phyloP scores from a whole-genome alignment of 1,140 invertebrate genomes.

The Drosophila ercepeae region DNA sequence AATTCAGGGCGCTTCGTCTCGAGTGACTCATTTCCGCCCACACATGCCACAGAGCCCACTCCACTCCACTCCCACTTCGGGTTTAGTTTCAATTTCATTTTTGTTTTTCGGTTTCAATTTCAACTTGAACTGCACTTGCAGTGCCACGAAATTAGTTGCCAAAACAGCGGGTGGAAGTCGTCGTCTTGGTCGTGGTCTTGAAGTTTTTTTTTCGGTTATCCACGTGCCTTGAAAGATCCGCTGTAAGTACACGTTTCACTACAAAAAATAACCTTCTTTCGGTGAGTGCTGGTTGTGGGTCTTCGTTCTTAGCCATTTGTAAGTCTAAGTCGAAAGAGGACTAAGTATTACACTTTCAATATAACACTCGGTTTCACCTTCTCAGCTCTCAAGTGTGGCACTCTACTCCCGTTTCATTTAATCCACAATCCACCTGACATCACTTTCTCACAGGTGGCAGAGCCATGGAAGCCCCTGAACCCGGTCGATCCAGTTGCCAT shows the following conservation, averaged over 20 bases:
- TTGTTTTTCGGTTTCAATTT: constrained; percentile 44
- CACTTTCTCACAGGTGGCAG: constrained; percentile 20
- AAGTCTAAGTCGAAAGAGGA: too few species aligned
- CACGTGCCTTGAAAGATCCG: constrained; percentile 57
- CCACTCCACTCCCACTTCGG: constrained; percentile 11
- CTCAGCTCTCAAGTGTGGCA: neutral
- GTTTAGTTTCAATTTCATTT: constrained; percentile 31
- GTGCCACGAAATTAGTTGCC: constrained; percentile 37
- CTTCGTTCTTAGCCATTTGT: constrained; percentile 40
- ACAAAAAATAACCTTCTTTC: constrained; percentile 14
- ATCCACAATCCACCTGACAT: constrained; percentile 51
- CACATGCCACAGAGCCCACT: constrained; percentile 34
- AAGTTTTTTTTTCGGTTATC: constrained; percentile 10
- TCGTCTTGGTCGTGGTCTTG: neutral
- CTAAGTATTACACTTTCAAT: constrained; percentile 57
- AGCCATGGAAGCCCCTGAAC: constrained; percentile 36
- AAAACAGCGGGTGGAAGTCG: constrained; percentile 5
- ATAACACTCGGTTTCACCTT: constrained; percentile 43
- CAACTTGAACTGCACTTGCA: constrained; percentile 58
- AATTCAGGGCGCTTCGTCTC: constrained; percentile 41
- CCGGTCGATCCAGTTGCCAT: constrained; percentile 47
- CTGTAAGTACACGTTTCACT: neutral
- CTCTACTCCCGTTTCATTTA: constrained; percentile 41
- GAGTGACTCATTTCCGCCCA: constrained; percentile 58
- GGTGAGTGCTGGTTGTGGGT: constrained; percentile 32